Base-by-base conservation (phyloP, 2,888 invertebrate genomes). In the Pegoplata infirma region DNA sequence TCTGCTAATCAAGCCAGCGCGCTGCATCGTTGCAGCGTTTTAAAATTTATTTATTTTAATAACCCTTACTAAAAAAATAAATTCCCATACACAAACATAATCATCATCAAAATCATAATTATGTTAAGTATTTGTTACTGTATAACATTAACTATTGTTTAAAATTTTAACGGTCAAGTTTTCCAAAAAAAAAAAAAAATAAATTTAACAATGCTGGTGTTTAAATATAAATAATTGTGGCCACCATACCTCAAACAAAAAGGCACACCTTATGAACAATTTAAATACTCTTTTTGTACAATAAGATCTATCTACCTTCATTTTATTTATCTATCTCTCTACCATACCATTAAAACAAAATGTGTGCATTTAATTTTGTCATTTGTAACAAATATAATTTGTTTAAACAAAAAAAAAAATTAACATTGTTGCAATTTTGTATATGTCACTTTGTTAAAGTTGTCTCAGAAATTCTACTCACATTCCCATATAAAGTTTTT, bases 141-240 rank as follows among this genome's bases (percentile, higher is more conserved):
- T 59, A 72, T 53, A 71, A 49, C 59, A 72, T 47, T 28, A 3
- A 36, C 36, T 40, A 76, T 55, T 14, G 5, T 59, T n/a, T 55
- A 47, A 8, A 40, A 72, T 28, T 58, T 63, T 44, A 72, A 77
- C 72, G 72, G 76, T 76, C 76, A 77, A 72, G 47, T 68, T 59
- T 67, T 19, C 5, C 32, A 19, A 19, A 56, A 55, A 51, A 49
- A 53, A 19, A 47, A 46, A 61, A 36, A 67, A 77, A 56, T 32
- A 49, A 36, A 51, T 14, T 25, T 21, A 63, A 44, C 73, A 78
- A 49, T 72, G 76, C 67, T 76, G 67, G 72, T 66, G 75, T 59
- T 69, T 56, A 21, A 68, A 63, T 63, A 49, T 56, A 19, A 68
- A 67, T 51, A 61, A 55, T 21, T 21, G 14, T 12, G 5, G 53